phyloP scores from a whole-genome alignment of 2,113 vertebrate genomes.

The Apteryx mantelli region DNA sequence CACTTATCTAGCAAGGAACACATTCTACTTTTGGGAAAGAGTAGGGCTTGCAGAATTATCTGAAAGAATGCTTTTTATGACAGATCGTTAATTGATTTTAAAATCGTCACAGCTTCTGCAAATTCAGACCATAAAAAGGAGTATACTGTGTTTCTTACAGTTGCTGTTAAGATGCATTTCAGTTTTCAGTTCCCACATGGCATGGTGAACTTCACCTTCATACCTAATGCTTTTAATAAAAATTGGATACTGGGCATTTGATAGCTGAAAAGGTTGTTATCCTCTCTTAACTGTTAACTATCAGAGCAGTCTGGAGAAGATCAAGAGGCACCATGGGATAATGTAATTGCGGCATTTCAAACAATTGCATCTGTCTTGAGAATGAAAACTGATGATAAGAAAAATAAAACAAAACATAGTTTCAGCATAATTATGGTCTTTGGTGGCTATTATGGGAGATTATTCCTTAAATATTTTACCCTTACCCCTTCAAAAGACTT shows the following conservation, averaged over 20 bases:
- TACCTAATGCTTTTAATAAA: constrained; percentile 48
- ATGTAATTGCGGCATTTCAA: constrained; percentile 68
- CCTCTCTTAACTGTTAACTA: constrained; percentile 63
- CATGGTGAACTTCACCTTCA: neutral
- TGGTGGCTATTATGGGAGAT: constrained; percentile 51
- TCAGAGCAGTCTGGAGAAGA: constrained; percentile 55
- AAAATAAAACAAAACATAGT: constrained; percentile 63
- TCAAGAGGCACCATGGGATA: constrained; percentile 60
- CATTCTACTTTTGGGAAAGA: neutral
- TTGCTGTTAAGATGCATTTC: neutral
- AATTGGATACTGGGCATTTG: constrained; percentile 34
- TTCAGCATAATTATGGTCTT: constrained; percentile 66
- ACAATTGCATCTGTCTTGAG: constrained; percentile 65
- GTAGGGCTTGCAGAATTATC: neutral
- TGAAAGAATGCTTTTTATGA: neutral
- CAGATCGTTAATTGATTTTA: neutral
- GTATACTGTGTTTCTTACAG: neutral
- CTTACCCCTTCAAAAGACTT: constrained; percentile 27
- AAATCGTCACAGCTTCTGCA: neutral
- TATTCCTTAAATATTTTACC: constrained; percentile 59
- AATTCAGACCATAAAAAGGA: neutral
- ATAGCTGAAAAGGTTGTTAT: constrained; percentile 56
- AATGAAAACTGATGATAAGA: constrained; percentile 58
- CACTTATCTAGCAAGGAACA: neutral
- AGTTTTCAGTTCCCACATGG: neutral